Evolutionary conservation across 2,113 vertebrate species (phyloP), one percentile per base, ranked within the genome.

Genomic region (Paraplagusia blochii): DNA sequence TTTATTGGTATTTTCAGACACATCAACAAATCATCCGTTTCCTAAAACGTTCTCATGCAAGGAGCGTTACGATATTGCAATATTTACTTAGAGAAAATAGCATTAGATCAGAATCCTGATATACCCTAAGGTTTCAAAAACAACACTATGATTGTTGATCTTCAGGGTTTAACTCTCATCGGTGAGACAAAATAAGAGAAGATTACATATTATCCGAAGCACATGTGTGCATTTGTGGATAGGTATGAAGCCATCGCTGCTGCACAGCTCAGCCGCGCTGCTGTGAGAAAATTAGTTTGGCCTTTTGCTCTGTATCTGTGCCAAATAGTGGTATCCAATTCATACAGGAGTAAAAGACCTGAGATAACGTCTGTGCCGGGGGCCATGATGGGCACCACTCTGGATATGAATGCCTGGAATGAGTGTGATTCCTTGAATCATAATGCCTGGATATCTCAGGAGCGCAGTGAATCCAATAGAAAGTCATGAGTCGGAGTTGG

Each of bases 211-310:
- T 42, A 56, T 69, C 29, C 52, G 18, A 55, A 42, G 42, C 54
- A 56, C 58, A 53, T 17, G 11, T 47, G 29, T 64, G 52, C 34
- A 14, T 59, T 81, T 62, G 53, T 35, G 9, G 44, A 11, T 33
- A 4, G 0, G 10, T 15, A 61, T 34, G 19, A 59, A 59, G 49
- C 58, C 1, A 35, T 17, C 8, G 13, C 19, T 8, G 38, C n/a
- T n/a, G 8, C 29, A 8, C 55, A 29, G 38, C 63, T 66, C 29
- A 65, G 48, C 66, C 14, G 48, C 35, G 8, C 34, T 14, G 55
- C 58, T 16, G 22, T 9, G 43, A 58, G 63, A 58, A 70, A 79
- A 84, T 77, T 2, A 62, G 69, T 73, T 75, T 80, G 69, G 44
- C 75, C 60, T 69, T 13, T 40, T 71, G 61, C 58, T 76, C 63